Evolutionary conservation across 2,888 invertebrate species (phyloP), one percentile per base, ranked within the genome.

Genomic region (Venusia cambrica): DNA sequence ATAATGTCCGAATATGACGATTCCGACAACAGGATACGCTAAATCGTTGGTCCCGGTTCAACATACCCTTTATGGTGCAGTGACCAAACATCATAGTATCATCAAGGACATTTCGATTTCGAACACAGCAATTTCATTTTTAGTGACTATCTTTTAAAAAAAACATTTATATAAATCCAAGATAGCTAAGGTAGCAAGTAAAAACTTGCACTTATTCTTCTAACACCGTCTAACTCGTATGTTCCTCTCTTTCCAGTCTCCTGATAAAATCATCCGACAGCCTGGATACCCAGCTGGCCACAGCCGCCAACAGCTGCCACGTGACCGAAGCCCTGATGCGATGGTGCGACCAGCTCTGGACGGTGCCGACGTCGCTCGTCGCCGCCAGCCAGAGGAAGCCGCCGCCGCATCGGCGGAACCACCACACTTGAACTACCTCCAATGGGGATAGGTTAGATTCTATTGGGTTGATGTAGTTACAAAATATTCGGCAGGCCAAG

Each of bases 281-380:
- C 47, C 87, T 94, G 57, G 91, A 89, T 57, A 92, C 91, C 21
- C 94, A 95, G 72, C 90, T 95, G 2, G 93, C 93, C 47, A 92
- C 95, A 74, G 97, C 97, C 0, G 96, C 96, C 2, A 92, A 94
- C 58, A 97, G 95, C 56, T 96, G 96, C 65, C 92, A 92, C 66
- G 91, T 97, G 37, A 95, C 97, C 16, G 94, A 95, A 70, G 91
- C 93, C 27, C 81, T 97, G 54, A 92, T 97, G 75, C 91, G 92
- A 35, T 92, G 92, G 71, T 90, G 92, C 51, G 91, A 94, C 38
- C 90, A 90, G 45, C 87, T 97, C 39, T 97, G 96, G 92, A 88
- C 90, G 43, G 93, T 97, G 47, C 94, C 96, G 26, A 89, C 89
- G 40, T 90, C 92, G 29, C 87, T 96, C 17, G 62, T 73, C 9